Evolutionary conservation across 2,113 vertebrate species (phyloP).

Genomic region (Odocoileus virginianus): DNA sequence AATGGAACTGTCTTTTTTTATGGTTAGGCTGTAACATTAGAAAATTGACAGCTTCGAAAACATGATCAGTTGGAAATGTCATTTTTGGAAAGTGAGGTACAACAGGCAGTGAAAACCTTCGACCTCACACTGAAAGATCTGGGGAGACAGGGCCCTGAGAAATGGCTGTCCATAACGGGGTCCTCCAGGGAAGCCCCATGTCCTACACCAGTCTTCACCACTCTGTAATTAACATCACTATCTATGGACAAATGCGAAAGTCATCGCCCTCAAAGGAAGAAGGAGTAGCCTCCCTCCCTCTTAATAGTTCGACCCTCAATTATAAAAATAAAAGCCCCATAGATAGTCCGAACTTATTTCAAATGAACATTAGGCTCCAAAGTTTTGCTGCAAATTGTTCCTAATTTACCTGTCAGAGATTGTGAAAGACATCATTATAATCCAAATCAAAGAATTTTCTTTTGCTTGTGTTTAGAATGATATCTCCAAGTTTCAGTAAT

Average conservation of each 20-base stretch:
- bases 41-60: constrained; percentile 29
- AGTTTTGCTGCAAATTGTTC: constrained; percentile 48
- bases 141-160: neutral
- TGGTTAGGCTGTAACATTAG: neutral
- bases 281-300: neutral
- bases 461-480: constrained; percentile 57
- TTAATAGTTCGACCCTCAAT: neutral
- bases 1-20: neutral
- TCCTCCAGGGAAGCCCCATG: neutral
- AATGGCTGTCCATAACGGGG: neutral
- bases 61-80: neutral
- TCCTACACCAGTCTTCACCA: neutral
- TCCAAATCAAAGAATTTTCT: constrained; percentile 62
- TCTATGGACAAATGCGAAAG: neutral
- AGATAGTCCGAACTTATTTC: constrained; percentile 32
- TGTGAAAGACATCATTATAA: constrained; percentile 59
- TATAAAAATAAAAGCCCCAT: constrained; percentile 22
- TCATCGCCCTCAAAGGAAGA: neutral
- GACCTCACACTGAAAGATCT: neutral
- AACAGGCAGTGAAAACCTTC: neutral
- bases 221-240: neutral
- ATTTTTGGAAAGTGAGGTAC: neutral
- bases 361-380: constrained; percentile 44
- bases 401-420: constrained; percentile 55
- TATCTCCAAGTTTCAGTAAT: constrained; percentile 64